Percentiles rank a stretch among this genome's conserved stretches.
phyloP scores from a whole-genome alignment of 2,888 invertebrate species.

The Deilephila porcellus region DNA sequence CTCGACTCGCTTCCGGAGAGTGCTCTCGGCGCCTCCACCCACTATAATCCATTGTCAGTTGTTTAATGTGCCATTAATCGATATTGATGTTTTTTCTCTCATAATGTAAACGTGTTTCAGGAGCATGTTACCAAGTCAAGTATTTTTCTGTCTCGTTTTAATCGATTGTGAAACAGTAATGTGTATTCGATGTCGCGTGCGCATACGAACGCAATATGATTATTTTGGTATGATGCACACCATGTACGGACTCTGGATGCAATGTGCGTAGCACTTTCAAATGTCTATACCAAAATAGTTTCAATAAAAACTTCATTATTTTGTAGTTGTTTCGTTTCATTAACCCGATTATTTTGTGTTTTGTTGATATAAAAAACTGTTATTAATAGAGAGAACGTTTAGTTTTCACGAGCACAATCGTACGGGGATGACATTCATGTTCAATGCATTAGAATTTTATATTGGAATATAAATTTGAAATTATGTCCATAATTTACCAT shows the following conservation, averaged over 20 bases:
- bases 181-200: conserved; percentile 28
- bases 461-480: too few species aligned
- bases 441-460: neutral
- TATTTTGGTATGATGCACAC: conserved; percentile 15
- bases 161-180: conserved; percentile 34
- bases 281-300: conserved; percentile 75
- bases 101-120: conserved; percentile 22
- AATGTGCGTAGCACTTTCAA: conserved; percentile 66
- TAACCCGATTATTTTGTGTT: conserved; percentile 9
- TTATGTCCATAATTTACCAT: too few species aligned
- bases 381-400: neutral
- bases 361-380: neutral
- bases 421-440: neutral
- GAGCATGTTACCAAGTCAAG: conserved; percentile 32
- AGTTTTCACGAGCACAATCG: neutral
- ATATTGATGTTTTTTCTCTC: conserved; percentile 15
- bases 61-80: conserved; percentile 27
- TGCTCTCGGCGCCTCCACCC: neutral
- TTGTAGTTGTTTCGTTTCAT: conserved; percentile 56
- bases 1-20: neutral
- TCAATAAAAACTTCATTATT: conserved; percentile 71
- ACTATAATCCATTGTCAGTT: conserved; percentile 6
- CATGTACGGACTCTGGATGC: conserved; percentile 38
- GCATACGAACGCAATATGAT: conserved; percentile 10
- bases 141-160: conserved; percentile 35